Conservation (phyloP, 2,888 invertebrate genomes). For the Amphimallon solstitiale region DNA sequence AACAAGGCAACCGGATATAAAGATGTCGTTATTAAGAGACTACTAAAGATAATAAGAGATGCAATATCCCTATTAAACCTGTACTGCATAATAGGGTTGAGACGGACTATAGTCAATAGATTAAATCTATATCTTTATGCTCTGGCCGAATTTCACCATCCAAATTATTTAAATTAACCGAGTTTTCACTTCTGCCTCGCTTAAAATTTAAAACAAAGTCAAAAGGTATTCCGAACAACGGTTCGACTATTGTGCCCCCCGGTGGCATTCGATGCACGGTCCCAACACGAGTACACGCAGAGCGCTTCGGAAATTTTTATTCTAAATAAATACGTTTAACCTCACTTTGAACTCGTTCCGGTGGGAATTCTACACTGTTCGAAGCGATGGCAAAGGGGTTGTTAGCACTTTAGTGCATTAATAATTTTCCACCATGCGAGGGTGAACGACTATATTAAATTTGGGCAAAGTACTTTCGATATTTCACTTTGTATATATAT, state of each 20-base stretch:
- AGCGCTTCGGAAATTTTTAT: constrained; percentile 12
- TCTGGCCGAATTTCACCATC: too few species aligned
- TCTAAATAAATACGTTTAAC: constrained; percentile 29
- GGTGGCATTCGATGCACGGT: neutral
- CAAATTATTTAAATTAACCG: neutral
- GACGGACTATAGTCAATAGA: too few species aligned
- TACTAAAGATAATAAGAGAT: too few species aligned
- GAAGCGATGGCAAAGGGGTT: constrained; percentile 24
- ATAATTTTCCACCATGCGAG: constrained; percentile 21
- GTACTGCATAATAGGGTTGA: too few species aligned
- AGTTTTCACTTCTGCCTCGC: neutral
- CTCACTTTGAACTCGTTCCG: constrained; percentile 28
- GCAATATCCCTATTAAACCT: too few species aligned
- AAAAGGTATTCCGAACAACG: neutral
- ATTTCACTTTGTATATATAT: too few species aligned
- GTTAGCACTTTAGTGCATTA: constrained; percentile 23
- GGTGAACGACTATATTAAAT: constrained; percentile 17
- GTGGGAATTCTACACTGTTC: constrained; percentile 4
- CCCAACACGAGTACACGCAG: neutral
- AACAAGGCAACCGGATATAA: too few species aligned
- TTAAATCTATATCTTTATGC: too few species aligned
- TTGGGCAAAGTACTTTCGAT: neutral
- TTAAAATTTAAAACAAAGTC: constrained; percentile 8
- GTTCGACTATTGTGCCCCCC: neutral
- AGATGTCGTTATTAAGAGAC: too few species aligned